Evolutionary conservation across 2,888 invertebrate species (phyloP).

Genomic region (Philereme vetulata): DNA sequence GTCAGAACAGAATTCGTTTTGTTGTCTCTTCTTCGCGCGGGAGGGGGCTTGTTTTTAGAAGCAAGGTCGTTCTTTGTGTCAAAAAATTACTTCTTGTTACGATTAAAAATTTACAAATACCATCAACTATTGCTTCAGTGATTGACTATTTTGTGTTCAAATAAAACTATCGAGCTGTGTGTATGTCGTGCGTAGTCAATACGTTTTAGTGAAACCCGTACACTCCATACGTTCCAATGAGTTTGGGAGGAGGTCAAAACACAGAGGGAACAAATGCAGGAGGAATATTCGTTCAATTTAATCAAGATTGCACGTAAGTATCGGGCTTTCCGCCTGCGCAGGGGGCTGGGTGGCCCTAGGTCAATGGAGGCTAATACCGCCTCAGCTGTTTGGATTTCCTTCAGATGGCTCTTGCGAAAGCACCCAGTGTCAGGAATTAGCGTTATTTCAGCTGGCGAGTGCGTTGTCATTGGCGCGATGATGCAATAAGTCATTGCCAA

Average conservation of each 20-base stretch:
- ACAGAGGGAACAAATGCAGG: constrained; percentile 90
- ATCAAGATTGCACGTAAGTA: constrained; percentile 99
- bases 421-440: constrained; percentile 52
- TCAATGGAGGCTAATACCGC: not conserved
- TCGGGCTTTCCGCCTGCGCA: constrained; percentile 10
- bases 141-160: constrained; percentile 68
- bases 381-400: constrained; percentile 25
- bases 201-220: constrained; percentile 63
- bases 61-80: constrained; percentile 88
- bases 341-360: constrained; percentile 9
- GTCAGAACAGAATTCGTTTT: constrained; percentile 7
- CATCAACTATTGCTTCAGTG: constrained; percentile 55
- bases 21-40: constrained; percentile 48
- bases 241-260: constrained; percentile 89
- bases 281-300: constrained; percentile 97
- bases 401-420: constrained; percentile 49
- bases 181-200: constrained; percentile 65
- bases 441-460: constrained; percentile 44
- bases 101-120: constrained; percentile 69
- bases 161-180: constrained; percentile 63
- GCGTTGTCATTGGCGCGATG: constrained; percentile 55
- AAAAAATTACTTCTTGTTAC: constrained; percentile 77
- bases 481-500: constrained; percentile 78
- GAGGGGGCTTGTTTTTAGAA: constrained; percentile 81
- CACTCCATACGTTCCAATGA: constrained; percentile 88